Conservation (phyloP, 2,797 vertebrate genomes). For the Molossus molossus region DNA sequence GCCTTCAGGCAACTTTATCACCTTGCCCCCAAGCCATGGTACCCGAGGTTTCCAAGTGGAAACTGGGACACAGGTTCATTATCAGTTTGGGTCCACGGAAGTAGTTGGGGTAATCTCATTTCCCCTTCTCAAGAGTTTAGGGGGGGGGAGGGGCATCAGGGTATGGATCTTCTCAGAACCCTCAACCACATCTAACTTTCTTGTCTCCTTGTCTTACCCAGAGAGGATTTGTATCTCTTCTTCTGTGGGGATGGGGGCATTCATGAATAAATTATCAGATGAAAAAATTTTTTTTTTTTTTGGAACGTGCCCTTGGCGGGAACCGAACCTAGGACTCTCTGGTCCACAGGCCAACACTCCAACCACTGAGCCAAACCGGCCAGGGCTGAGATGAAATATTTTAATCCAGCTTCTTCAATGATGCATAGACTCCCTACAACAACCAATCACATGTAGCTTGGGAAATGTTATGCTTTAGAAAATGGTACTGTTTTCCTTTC, state of each 20-base stretch:
- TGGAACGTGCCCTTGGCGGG: too few relatives aligned
- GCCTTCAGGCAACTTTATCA: not conserved
- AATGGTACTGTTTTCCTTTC: not conserved
- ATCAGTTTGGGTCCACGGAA: not conserved
- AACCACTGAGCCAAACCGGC: too few relatives aligned
- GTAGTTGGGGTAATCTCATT: not conserved
- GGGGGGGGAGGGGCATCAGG: too few relatives aligned
- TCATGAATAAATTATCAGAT: conserved; percentile 25
- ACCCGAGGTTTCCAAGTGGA: not conserved
- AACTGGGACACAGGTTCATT: not conserved
- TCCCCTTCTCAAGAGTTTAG: not conserved
- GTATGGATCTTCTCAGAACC: not conserved
- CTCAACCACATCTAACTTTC: not conserved
- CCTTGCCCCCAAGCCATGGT: not conserved
- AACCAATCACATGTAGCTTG: not conserved
- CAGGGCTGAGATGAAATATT: not conserved
- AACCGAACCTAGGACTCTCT: too few relatives aligned
- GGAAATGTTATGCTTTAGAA: conserved; percentile 11
- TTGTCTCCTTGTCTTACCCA: not conserved
- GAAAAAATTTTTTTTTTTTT: not conserved
- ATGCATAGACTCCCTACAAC: not conserved
- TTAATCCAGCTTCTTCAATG: conserved; percentile 19
- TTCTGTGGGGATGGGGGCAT: not conserved
- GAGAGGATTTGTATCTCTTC: not conserved
- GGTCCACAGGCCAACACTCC: too few relatives aligned